Percentiles rank a stretch among this genome's conserved stretches.
Conservation (phyloP, 2,113 vertebrate species). For the Halcyon malimbica region DNA sequence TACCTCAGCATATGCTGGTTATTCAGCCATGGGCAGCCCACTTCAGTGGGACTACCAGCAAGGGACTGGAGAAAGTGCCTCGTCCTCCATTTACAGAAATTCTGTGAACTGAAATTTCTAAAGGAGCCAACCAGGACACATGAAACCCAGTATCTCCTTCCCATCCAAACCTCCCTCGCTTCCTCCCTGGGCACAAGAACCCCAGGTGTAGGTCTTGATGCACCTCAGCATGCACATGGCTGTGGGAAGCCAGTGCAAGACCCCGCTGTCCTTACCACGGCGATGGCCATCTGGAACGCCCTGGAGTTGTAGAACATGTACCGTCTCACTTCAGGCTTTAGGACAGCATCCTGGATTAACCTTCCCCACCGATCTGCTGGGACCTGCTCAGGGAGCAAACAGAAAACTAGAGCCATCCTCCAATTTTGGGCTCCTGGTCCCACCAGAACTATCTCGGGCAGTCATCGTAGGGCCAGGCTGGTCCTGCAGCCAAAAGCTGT, state of each 20-base stretch:
- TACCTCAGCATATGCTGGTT: background rate
- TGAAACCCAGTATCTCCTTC: background rate
- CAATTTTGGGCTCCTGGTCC: rapidly evolving
- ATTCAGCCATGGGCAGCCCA: background rate
- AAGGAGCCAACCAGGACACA: background rate
- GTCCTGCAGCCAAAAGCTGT: background rate
- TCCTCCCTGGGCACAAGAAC: background rate
- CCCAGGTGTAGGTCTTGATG: background rate
- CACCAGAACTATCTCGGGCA: background rate
- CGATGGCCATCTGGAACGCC: conserved; percentile 62
- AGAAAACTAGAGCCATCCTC: background rate
- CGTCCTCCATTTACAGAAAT: background rate
- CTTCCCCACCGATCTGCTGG: conserved; percentile 28
- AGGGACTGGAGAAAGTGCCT: background rate
- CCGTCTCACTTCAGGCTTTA: conserved; percentile 72
- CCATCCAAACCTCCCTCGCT: background rate
- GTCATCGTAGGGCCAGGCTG: rapidly evolving
- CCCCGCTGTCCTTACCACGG: conserved; percentile 58
- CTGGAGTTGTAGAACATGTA: conserved; percentile 79
- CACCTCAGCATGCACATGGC: rapidly evolving
- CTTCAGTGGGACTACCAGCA: background rate
- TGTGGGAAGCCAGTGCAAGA: background rate
- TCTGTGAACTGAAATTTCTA: background rate
- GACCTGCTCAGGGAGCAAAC: conserved; percentile 46
- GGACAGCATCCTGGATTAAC: conserved; percentile 65